These are phyloP conservation scores for Chrysemys picta DNA, from an alignment of 2,113 vertebrate species.

Conservation along the genomic window DNA sequence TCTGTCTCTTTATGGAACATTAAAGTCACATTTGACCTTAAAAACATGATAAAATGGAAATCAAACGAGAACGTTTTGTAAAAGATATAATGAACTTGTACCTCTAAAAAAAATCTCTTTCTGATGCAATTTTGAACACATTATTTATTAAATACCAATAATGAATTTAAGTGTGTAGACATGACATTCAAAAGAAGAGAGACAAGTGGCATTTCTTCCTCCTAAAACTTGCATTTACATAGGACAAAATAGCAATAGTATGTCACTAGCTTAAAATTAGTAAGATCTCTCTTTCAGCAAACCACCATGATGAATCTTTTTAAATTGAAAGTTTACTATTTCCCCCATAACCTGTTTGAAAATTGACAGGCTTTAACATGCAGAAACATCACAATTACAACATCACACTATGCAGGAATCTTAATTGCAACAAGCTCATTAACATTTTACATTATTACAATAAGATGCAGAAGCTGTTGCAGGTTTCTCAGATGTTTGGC, in stretches of 20 bases:
- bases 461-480: background rate
- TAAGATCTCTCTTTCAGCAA: background rate
- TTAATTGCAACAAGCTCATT: accelerated
- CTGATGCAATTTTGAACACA: constrained; percentile 63
- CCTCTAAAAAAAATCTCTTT: constrained; percentile 51
- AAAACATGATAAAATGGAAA: constrained; percentile 84
- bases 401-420: background rate
- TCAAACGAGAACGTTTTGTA: constrained; percentile 78
- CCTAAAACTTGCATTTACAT: background rate
- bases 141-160: constrained; percentile 62
- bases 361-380: background rate
- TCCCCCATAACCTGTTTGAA: background rate
- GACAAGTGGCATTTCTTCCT: background rate
- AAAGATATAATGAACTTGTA: constrained; percentile 76
- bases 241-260: background rate
- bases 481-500: background rate
- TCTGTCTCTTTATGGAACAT: constrained; percentile 94
- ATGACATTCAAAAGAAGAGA: constrained; percentile 42
- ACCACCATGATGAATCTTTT: background rate
- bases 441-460: background rate
- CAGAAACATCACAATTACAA: background rate
- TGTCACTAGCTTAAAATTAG: background rate
- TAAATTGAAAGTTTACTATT: background rate
- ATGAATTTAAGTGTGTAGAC: constrained; percentile 30
- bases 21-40: constrained; percentile 93